phyloP scores from a whole-genome alignment of 2,888 invertebrate genomes.

The Congeria kusceri region DNA sequence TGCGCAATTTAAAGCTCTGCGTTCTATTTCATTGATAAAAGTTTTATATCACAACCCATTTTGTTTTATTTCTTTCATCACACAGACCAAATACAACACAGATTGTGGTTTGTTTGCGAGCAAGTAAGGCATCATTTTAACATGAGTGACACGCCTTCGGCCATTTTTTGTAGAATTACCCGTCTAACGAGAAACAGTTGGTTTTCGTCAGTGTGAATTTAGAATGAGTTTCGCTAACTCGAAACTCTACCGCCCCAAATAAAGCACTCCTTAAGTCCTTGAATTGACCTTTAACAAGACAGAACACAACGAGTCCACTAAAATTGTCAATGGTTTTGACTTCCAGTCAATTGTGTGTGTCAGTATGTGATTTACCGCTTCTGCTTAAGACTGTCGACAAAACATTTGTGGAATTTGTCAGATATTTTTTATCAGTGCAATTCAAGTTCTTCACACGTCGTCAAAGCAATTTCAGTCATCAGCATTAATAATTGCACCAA shows the following conservation, averaged over 20 bases:
- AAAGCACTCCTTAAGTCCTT: constrained; percentile 18
- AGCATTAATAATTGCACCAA: constrained; percentile 23
- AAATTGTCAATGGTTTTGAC: constrained; percentile 6
- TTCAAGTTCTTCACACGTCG: constrained; percentile 38
- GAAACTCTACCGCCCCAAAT: constrained; percentile 19
- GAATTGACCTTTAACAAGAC: constrained; percentile 28
- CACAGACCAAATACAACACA: too few relatives aligned
- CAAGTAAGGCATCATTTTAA: too few relatives aligned
- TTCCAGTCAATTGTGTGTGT: constrained; percentile 43
- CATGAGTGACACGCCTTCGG: too few relatives aligned
- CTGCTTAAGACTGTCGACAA: constrained; percentile 23
- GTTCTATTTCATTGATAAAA: too few relatives aligned
- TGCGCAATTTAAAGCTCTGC: too few relatives aligned
- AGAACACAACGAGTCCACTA: background rate
- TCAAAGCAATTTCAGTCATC: constrained; percentile 40
- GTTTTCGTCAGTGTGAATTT: constrained; percentile 21
- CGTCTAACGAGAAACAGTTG: constrained; percentile 17
- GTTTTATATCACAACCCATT: too few relatives aligned
- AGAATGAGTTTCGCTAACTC: constrained; percentile 6
- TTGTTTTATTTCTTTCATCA: too few relatives aligned
- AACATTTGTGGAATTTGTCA: constrained; percentile 25
- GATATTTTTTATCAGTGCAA: background rate
- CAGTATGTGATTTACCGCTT: constrained; percentile 45
- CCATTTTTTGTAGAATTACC: too few relatives aligned
- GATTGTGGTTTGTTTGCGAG: too few relatives aligned